Evolutionary conservation across 2,888 invertebrate genomes (phyloP).

Genomic region (Orchesella flavescens): DNA sequence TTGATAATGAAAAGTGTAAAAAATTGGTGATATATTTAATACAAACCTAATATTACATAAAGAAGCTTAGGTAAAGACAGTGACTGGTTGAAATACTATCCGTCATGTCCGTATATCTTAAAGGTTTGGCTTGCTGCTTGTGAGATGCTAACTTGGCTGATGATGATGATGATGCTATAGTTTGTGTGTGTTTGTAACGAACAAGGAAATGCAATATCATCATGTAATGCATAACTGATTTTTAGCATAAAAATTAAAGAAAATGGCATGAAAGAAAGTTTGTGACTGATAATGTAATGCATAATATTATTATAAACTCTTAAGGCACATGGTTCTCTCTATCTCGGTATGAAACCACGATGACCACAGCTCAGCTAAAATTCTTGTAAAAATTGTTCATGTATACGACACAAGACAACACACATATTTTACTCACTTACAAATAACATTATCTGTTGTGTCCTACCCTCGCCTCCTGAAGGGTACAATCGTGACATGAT

Average conservation of each 20-base stretch:
- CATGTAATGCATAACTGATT: conserved; percentile 26
- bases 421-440: too few species aligned
- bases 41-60: conserved; percentile 16
- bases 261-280: conserved; percentile 31
- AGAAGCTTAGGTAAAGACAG: background rate
- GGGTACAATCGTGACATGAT: conserved; percentile 42
- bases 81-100: background rate
- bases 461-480: conserved; percentile 2
- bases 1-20: conserved; percentile 13
- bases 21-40: conserved; percentile 17
- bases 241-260: conserved; percentile 25
- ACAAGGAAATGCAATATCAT: conserved; percentile 36
- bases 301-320: background rate
- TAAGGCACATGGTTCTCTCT: conserved; percentile 23
- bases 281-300: background rate
- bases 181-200: background rate
- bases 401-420: background rate
- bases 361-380: conserved; percentile 40
- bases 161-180: background rate
- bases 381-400: conserved; percentile 11
- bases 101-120: background rate
- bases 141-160: too few species aligned
- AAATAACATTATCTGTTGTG: background rate
- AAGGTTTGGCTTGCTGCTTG: too few species aligned
- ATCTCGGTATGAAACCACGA: conserved; percentile 49